Evolutionary conservation across 2,113 vertebrate species (phyloP).

Genomic region (Cheilinus undulatus): DNA sequence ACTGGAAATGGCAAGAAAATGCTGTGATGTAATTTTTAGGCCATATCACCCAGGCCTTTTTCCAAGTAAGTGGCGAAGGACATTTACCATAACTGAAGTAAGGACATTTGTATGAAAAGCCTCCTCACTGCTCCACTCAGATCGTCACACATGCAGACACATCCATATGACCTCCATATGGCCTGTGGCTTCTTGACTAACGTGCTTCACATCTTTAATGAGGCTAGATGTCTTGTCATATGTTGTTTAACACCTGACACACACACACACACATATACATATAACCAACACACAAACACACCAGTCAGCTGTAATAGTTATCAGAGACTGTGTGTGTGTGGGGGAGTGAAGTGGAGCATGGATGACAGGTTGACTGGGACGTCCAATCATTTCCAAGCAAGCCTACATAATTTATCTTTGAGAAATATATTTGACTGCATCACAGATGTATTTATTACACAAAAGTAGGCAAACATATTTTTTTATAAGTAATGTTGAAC

Average conservation of each 20-base stretch:
- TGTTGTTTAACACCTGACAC: constrained; percentile 44
- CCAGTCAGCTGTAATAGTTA: background rate
- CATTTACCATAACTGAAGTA: background rate
- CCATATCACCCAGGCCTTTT: no score
- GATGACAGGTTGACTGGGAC: constrained; percentile 38
- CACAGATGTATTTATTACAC: background rate
- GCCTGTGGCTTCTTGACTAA: constrained; percentile 6
- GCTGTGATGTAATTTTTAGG: no score
- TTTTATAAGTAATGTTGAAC: background rate
- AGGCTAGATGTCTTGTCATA: constrained; percentile 31
- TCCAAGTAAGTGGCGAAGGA: no score
- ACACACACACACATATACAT: constrained; percentile 12
- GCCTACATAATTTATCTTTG: constrained; percentile 14
- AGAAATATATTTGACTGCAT: no score
- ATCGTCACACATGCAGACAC: background rate
- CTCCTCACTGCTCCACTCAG: background rate
- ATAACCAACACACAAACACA: constrained; percentile 7
- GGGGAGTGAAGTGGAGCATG: constrained; percentile 32
- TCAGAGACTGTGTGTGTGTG: constrained; percentile 10
- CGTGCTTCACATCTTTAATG: constrained; percentile 42
- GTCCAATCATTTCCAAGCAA: constrained; percentile 40
- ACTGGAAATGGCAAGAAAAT: no score
- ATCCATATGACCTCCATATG: constrained; percentile 33
- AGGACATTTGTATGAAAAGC: background rate
- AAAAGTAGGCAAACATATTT: background rate